These are phyloP conservation scores for Sparus aurata DNA, from an alignment of 2,797 vertebrate genomes.

Conservation along the genomic window DNA sequence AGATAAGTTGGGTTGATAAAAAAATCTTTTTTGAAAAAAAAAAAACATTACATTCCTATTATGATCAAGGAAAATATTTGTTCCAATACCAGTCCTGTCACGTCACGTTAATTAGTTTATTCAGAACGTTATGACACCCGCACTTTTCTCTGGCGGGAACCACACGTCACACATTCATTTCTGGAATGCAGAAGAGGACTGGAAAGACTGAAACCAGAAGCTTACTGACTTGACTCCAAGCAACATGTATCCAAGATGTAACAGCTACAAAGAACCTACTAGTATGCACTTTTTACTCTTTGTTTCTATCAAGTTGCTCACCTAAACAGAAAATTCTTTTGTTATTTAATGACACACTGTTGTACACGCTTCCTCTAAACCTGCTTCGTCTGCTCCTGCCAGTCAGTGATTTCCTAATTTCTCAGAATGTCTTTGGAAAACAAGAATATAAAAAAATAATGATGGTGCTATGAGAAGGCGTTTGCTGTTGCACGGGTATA, in stretches of 20 bases:
- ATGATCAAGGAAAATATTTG: neutral
- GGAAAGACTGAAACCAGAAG: conserved; percentile 16
- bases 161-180: neutral
- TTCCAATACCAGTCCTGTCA: neutral
- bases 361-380: neutral
- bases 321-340: neutral
- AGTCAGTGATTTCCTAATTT: neutral
- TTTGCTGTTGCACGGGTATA: neutral
- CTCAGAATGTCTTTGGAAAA: conserved; percentile 2
- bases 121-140: neutral
- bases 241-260: neutral
- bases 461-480: neutral
- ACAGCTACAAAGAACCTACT: neutral
- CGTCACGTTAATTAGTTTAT: neutral
- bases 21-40: too few relatives aligned
- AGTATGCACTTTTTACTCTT: neutral
- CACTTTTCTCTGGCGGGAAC: conserved; percentile 4
- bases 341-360: neutral
- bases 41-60: neutral
- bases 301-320: neutral
- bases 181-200: conserved; percentile 10
- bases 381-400: neutral
- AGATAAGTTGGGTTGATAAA: neutral
- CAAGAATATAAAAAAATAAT: neutral
- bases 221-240: neutral